These are phyloP conservation scores for Graphium colonna DNA, from an alignment of 2,888 invertebrate species.

Conservation along the genomic window DNA sequence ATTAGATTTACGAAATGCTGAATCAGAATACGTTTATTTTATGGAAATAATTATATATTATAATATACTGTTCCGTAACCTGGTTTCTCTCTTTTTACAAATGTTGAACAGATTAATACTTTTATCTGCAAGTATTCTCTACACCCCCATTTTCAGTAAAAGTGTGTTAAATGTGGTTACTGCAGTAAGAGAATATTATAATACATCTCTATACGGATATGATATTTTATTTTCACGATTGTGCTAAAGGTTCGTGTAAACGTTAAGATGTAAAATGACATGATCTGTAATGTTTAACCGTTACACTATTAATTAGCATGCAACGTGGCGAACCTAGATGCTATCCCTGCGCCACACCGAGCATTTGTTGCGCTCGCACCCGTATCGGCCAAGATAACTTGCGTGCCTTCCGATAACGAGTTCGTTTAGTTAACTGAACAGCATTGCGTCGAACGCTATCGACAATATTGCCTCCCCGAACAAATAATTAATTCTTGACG, in stretches of 20 bases:
- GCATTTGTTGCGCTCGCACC: background rate
- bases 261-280: background rate
- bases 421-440: background rate
- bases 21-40: no score
- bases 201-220: background rate
- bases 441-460: background rate
- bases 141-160: no score
- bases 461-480: background rate
- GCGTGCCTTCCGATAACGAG: background rate
- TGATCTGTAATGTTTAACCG: background rate
- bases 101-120: no score
- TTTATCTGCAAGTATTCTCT: no score
- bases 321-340: background rate
- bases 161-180: no score
- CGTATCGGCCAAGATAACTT: background rate
- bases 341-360: background rate
- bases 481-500: background rate
- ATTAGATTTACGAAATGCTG: no score
- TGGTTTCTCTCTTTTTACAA: no score
- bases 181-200: no score
- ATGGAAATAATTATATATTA: no score
- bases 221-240: background rate
- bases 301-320: background rate
- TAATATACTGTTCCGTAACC: no score
- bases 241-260: background rate